These are phyloP conservation scores for Nicator chloris DNA, from an alignment of 2,113 vertebrate species.

Conservation along the genomic window DNA sequence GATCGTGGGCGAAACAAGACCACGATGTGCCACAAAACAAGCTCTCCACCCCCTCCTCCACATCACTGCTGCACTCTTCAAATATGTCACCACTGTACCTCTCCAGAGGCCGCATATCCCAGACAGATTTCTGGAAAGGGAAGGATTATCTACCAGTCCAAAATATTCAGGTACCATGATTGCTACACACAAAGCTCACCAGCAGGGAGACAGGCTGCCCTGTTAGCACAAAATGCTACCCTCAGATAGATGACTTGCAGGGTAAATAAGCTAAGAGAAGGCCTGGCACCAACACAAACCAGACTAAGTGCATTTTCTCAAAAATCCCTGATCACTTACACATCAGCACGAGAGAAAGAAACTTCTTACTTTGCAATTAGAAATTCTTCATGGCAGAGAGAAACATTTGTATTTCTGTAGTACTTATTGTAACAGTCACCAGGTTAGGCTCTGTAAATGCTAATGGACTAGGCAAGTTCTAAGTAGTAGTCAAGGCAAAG, in stretches of 20 bases:
- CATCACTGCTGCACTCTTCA: background rate
- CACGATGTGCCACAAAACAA: background rate
- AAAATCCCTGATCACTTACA: background rate
- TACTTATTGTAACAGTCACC: background rate
- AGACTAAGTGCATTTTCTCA: background rate
- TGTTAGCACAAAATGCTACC: background rate
- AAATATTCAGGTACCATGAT: background rate
- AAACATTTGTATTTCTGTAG: background rate
- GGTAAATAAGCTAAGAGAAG: background rate
- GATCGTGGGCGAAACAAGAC: conserved; percentile 33
- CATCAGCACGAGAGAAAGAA: background rate
- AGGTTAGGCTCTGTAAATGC: background rate
- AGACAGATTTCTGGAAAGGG: background rate
- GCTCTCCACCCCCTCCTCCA: background rate
- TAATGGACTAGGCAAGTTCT: background rate
- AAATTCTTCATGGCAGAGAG: background rate
- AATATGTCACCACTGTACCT: background rate
- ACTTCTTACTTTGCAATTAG: background rate
- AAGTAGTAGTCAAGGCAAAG: background rate
- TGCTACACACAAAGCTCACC: background rate
- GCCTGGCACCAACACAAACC: background rate
- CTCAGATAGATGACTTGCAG: background rate
- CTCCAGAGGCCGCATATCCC: background rate
- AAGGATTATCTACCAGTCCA: background rate
- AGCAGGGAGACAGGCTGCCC: background rate